These are phyloP conservation scores for Salvelinus alpinus DNA, from an alignment of 2,113 vertebrate species.

Conservation along the genomic window DNA sequence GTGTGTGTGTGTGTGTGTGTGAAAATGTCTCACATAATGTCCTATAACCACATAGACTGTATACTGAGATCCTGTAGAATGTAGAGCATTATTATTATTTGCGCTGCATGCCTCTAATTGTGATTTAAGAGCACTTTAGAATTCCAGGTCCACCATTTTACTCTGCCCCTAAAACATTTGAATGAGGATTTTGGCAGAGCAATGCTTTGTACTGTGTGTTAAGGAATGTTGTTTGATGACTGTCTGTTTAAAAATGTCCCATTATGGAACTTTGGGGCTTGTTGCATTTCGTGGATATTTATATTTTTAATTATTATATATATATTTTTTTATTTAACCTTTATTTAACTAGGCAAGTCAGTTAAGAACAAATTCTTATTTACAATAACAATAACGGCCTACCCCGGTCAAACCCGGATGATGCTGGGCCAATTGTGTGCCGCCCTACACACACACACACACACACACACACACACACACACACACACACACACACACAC, in stretches of 20 bases:
- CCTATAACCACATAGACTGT: no score
- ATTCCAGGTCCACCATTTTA: slow-evolving; percentile 1
- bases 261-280: slow-evolving; percentile 35
- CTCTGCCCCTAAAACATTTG: slow-evolving; percentile 1
- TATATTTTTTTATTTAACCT: not conserved
- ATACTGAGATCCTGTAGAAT: no score
- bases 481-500: not conserved
- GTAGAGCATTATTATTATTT: no score
- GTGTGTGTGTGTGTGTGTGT: no score
- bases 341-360: no score
- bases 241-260: slow-evolving; percentile 30
- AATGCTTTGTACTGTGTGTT: slow-evolving; percentile 20
- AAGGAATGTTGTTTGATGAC: slow-evolving; percentile 37
- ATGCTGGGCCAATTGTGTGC: no score
- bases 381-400: no score
- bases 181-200: slow-evolving; percentile 11
- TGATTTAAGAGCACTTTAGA: slow-evolving; percentile 26
- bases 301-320: no score
- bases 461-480: not conserved
- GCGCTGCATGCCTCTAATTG: not conserved
- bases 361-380: no score
- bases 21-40: no score
- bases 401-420: no score
- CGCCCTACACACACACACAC: no score
- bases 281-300: slow-evolving; percentile 16